phyloP scores from a whole-genome alignment of 2,113 vertebrate genomes.

The Hipposideros armiger region DNA sequence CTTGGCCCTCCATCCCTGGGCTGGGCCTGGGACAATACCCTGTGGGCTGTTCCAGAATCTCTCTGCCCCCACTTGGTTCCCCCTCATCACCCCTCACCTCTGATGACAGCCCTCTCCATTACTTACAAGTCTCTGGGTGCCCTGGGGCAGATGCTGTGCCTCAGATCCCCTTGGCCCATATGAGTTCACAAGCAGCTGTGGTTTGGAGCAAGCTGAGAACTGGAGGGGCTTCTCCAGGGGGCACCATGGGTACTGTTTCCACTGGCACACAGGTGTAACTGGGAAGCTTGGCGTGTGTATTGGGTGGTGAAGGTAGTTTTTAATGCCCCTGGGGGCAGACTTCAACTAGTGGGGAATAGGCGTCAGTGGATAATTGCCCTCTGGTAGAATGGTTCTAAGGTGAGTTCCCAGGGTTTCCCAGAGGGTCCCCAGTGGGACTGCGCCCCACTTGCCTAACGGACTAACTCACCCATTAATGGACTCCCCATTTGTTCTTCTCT shows the following conservation, averaged over 20 bases:
- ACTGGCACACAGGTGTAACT: no score
- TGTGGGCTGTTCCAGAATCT: not conserved
- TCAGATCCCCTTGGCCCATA: fast-evolving
- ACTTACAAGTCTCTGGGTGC: not conserved
- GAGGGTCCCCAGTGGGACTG: not conserved
- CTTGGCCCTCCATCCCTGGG: not conserved
- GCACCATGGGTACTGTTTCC: no score
- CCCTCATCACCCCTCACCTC: no score
- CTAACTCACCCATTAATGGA: not conserved
- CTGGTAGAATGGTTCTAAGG: not conserved
- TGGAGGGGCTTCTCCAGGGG: no score
- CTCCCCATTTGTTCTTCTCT: not conserved
- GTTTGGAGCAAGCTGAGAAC: not conserved
- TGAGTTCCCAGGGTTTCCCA: not conserved
- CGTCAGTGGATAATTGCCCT: not conserved
- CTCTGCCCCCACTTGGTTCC: not conserved
- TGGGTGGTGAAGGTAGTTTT: not conserved
- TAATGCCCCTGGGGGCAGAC: not conserved
- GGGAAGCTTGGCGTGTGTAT: no score
- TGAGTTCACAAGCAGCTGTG: not conserved
- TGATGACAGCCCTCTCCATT: not conserved
- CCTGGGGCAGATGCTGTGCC: not conserved
- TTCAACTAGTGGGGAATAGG: no score
- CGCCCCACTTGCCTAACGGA: not conserved
- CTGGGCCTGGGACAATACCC: not conserved